Conservation (phyloP, 1,140 invertebrate genomes). For the Littorina saxatilis region DNA sequence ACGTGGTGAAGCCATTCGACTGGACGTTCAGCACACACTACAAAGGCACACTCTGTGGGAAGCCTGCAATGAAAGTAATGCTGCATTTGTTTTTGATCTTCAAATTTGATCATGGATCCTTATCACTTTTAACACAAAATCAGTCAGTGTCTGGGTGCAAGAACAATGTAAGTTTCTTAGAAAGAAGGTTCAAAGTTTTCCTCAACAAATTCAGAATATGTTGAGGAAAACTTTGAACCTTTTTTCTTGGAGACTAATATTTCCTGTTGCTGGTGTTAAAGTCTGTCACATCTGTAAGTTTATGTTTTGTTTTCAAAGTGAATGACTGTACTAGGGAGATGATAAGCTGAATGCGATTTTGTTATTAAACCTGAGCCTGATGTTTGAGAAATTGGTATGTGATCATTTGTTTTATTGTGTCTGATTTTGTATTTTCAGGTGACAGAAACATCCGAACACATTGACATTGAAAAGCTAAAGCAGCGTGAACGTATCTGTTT, state of each 20-base stretch:
- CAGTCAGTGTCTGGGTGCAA: no score
- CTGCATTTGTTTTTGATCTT: neutral
- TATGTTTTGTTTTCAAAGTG: no score
- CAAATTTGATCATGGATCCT: no score
- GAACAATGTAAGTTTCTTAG: neutral
- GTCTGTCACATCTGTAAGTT: no score
- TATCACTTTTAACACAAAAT: no score
- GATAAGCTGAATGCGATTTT: no score
- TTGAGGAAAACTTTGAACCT: no score
- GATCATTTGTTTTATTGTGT: neutral
- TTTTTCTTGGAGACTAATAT: no score
- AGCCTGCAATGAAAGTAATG: neutral
- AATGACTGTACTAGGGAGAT: no score
- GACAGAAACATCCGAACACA: conserved; percentile 83
- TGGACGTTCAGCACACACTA: conserved; percentile 99
- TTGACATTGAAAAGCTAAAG: conserved; percentile 94
- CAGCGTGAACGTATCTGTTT: conserved; percentile 94
- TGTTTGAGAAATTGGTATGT: neutral
- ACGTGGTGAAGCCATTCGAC: conserved; percentile 93
- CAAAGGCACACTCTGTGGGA: conserved; percentile 86
- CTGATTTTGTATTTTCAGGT: conserved; percentile 65
- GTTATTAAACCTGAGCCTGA: no score
- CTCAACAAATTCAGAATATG: no score
- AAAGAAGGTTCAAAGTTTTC: neutral
- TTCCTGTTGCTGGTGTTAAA: no score